Base-by-base conservation (phyloP, 2,113 vertebrate species). In the Acrocephalus kingi region DNA sequence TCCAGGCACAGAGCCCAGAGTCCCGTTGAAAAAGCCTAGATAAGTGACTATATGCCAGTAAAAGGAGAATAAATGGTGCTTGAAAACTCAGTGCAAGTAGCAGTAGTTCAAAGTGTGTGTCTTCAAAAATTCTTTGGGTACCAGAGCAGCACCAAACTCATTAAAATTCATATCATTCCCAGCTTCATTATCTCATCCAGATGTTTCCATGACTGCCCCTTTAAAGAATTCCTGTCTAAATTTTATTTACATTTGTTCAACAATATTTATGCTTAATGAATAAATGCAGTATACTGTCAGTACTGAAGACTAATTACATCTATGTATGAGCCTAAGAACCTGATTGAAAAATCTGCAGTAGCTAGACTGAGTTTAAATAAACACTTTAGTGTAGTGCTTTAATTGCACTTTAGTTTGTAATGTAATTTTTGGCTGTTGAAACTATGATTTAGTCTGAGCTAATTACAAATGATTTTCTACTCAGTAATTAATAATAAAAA, bases 401-500 rank as follows among this genome's bases (percentile, higher is more conserved):
- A 99, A 99, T 99, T 99, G 99, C 98, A 98, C 98, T 98, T 98
- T 98, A 98, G 98, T 98, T 98, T 98, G 98, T 98, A 98, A 98
- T 98, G 98, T 97, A 98, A 98, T 98, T 98, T 98, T 98, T 98
- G 98, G 97, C 98, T 99, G 98, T 99, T 99, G 98, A 99, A 99
- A 98, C 98, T 99, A 98, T 98, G 98, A 98, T 99, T 99, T 98
- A 99, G 98, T 98, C 98, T 98, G 98, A 99, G 99, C 98, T 99
- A 99, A 99, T 99, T 99, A 99, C 98, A 98, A 99, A 99, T 98
- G 77, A 99, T 99, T 99, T 98, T 98, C 98, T 98, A 95, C 98
- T 98, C 97, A 92, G 98, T 98, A 98, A 99, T 99, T 99, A 99
- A 99, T 99, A 99, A 99, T 98, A 99, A 99, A 99, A 99, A 98